These are phyloP conservation scores for Paramormyrops kingsleyae DNA, from an alignment of 2,113 vertebrate genomes.

Conservation along the genomic window DNA sequence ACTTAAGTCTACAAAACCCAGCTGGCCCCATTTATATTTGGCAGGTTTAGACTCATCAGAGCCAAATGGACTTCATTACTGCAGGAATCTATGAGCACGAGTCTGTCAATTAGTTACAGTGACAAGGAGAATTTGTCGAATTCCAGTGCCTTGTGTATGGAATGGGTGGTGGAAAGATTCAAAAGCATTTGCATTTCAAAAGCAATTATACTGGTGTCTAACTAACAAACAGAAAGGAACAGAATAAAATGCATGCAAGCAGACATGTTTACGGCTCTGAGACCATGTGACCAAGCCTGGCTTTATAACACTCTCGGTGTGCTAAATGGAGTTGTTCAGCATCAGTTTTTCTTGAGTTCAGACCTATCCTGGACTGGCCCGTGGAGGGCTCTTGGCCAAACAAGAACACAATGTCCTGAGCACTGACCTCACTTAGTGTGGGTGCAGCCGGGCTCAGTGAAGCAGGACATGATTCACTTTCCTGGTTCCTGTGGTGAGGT, in stretches of 20 bases:
- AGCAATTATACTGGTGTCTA: background rate
- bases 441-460: background rate
- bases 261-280: background rate
- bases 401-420: background rate
- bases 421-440: background rate
- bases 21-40: background rate
- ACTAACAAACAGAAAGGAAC: background rate
- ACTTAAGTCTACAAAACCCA: background rate
- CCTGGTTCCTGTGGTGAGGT: background rate
- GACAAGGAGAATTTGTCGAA: background rate
- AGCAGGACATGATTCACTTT: background rate
- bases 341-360: background rate
- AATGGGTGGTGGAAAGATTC: background rate
- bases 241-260: background rate
- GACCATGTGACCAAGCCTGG: background rate
- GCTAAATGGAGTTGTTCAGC: background rate
- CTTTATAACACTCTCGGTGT: background rate
- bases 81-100: background rate
- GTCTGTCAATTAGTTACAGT: background rate
- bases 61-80: background rate
- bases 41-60: background rate
- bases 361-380: background rate
- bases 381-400: background rate
- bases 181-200: background rate
- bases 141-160: background rate